Conservation (phyloP, 2,797 vertebrate genomes). For the Cirrhinus molitorella region DNA sequence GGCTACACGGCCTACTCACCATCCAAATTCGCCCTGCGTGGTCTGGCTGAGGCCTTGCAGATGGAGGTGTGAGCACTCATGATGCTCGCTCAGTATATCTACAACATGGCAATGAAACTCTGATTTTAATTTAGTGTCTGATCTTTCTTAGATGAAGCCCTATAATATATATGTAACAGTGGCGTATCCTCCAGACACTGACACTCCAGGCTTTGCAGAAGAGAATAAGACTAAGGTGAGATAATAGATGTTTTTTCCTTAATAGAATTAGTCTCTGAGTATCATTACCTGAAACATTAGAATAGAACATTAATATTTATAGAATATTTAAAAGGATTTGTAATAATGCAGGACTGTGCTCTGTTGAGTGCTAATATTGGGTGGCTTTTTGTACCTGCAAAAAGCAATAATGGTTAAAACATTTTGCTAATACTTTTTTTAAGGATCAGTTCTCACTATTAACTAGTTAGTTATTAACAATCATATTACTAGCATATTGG, state of each 20-base stretch:
- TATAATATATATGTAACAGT: conserved; percentile 96
- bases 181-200: conserved; percentile 97
- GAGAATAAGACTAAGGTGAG: conserved; percentile 94
- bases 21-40: conserved; percentile 94
- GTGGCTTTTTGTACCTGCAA: not conserved
- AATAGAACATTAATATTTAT: conserved; percentile 21
- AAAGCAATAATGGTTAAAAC: not conserved
- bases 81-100: not conserved
- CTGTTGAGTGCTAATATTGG: not conserved
- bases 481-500: not conserved
- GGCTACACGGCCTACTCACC: conserved; percentile 96
- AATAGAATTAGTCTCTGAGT: conserved; percentile 18
- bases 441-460: not conserved
- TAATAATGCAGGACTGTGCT: not conserved
- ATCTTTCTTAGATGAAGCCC: conserved; percentile 88
- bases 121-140: not conserved
- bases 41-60: conserved; percentile 94
- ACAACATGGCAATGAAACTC: not conserved
- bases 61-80: conserved; percentile 88
- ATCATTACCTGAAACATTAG: conserved; percentile 1
- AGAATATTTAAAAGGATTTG: conserved; percentile 13
- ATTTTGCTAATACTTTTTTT: not conserved
- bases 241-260: not conserved
- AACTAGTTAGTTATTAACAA: not conserved
- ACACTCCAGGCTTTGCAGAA: conserved; percentile 91